These are phyloP conservation scores for Hippopotamus amphibius DNA, from an alignment of 2,113 vertebrate genomes.

Conservation along the genomic window DNA sequence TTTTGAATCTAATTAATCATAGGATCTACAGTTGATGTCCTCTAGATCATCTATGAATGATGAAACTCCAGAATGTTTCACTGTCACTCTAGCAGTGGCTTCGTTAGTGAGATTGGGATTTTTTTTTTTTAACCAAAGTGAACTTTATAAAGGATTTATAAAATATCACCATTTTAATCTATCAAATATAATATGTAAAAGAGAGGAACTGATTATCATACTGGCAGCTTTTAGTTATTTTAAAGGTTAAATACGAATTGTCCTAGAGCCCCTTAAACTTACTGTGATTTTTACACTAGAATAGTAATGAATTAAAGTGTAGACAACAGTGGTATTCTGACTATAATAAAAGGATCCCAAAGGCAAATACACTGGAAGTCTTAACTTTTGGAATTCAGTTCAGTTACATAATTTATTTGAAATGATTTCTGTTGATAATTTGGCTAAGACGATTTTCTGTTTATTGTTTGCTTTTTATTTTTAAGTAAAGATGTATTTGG, in stretches of 20 bases:
- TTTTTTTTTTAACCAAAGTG: neutral
- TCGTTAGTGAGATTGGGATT: neutral
- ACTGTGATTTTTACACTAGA: neutral
- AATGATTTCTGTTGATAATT: slow-evolving; percentile 39
- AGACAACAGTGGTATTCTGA: neutral
- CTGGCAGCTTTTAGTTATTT: neutral
- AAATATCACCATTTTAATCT: neutral
- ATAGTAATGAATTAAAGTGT: neutral
- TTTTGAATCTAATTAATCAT: neutral
- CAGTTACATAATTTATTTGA: neutral
- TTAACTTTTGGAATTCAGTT: neutral
- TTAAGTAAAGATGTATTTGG: neutral
- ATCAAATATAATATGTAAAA: neutral
- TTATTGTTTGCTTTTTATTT: neutral
- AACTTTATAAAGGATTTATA: slow-evolving; percentile 1
- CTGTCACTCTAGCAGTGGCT: neutral
- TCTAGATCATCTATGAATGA: neutral
- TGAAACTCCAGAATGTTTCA: neutral
- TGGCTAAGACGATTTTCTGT: neutral
- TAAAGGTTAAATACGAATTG: neutral
- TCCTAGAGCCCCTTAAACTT: neutral
- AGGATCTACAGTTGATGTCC: neutral
- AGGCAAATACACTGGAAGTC: neutral
- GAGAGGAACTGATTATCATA: neutral
- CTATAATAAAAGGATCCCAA: neutral